These are phyloP conservation scores for Dipodomys spectabilis DNA, from an alignment of 2,113 vertebrate species.

Conservation along the genomic window DNA sequence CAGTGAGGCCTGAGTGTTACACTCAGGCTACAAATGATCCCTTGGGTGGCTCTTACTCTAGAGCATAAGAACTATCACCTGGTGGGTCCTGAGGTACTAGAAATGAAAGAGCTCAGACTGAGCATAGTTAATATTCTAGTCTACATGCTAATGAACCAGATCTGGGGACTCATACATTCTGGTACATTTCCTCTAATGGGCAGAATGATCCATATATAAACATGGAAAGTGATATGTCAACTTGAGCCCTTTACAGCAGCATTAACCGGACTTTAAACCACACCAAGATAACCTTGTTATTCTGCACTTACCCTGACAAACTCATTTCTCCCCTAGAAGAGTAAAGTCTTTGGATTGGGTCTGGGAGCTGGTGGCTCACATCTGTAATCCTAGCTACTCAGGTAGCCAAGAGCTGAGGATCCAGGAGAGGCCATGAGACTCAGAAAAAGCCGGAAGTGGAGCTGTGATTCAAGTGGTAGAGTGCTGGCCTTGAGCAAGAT, in stretches of 20 bases:
- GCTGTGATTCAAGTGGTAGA: no score
- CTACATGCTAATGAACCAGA: background rate
- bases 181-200: background rate
- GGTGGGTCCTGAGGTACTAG: background rate
- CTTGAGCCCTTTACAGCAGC: background rate
- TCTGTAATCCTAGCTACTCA: no score
- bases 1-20: background rate
- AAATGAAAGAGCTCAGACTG: background rate
- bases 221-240: background rate
- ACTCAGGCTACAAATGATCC: background rate
- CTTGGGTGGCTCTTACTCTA: background rate
- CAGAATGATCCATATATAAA: background rate
- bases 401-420: no score
- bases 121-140: background rate
- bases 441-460: no score
- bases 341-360: background rate
- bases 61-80: background rate
- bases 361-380: no score
- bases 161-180: background rate
- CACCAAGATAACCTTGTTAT: background rate
- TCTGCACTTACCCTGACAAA: background rate
- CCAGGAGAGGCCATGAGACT: no score
- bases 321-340: constrained; percentile 34
- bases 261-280: background rate
- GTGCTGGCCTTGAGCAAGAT: no score